These are phyloP conservation scores for Doris montereyensis DNA, from an alignment of 2,888 invertebrate genomes.

Conservation along the genomic window DNA sequence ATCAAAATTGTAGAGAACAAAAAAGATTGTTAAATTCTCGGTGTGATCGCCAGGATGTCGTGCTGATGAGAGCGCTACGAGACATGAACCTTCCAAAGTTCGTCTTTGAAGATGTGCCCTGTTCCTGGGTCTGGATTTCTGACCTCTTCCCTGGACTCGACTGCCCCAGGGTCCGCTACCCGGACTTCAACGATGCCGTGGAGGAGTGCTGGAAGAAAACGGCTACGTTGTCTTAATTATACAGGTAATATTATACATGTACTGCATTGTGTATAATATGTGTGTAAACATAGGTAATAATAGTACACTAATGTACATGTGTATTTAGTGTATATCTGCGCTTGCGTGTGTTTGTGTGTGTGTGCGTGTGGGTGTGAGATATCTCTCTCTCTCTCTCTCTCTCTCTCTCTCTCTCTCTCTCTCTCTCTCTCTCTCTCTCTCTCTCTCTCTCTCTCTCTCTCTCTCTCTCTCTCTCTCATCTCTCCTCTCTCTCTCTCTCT, in stretches of 20 bases:
- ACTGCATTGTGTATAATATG: neutral
- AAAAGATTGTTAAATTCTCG: no score
- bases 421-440: no score
- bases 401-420: no score
- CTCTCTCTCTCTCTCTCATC: no score
- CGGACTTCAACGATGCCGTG: slow-evolving; percentile 86
- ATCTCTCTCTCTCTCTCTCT: no score
- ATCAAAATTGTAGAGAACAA: no score
- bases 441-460: no score
- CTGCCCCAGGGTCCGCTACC: slow-evolving; percentile 88
- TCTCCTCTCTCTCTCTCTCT: no score
- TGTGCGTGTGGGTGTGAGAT: no score
- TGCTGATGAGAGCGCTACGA: slow-evolving; percentile 89
- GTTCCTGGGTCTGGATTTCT: slow-evolving; percentile 87
- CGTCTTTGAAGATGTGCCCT: slow-evolving; percentile 88
- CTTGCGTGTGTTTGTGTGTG: no score
- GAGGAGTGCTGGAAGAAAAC: slow-evolving; percentile 78
- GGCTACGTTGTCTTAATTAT: slow-evolving; percentile 80
- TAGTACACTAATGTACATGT: no score
- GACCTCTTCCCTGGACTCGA: slow-evolving; percentile 92
- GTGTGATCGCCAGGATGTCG: slow-evolving; percentile 80
- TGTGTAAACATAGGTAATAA: neutral
- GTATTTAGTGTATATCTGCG: no score
- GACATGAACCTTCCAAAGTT: slow-evolving; percentile 95
- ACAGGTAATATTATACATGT: slow-evolving; percentile 76